Evolutionary conservation across 1,140 invertebrate genomes (phyloP).

Genomic region (Chrysoperla carnea): DNA sequence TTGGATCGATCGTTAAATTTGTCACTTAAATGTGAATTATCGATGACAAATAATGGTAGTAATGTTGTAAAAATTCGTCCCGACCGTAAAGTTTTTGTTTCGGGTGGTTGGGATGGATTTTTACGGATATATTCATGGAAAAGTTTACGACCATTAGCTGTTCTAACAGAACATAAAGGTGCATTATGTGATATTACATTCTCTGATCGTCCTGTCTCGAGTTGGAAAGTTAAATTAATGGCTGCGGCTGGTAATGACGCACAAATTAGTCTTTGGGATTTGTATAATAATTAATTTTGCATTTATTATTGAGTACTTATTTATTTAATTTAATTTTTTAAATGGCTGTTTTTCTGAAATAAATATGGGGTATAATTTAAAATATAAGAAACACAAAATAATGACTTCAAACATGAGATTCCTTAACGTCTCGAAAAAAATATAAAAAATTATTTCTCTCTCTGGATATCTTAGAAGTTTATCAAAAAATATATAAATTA

Average conservation of each 20-base stretch:
- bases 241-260: slow-evolving; percentile 49
- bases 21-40: slow-evolving; percentile 33
- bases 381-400: too few relatives aligned
- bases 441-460: too few relatives aligned
- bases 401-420: too few relatives aligned
- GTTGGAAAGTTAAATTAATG: slow-evolving; percentile 53
- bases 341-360: too few relatives aligned
- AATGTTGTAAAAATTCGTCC: slow-evolving; percentile 44
- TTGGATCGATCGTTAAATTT: slow-evolving; percentile 36
- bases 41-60: slow-evolving; percentile 51
- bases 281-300: slow-evolving; percentile 33
- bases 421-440: too few relatives aligned
- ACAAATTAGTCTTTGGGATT: slow-evolving; percentile 54
- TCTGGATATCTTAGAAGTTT: too few relatives aligned
- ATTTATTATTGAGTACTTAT: too few relatives aligned
- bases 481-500: too few relatives aligned
- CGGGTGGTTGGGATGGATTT: slow-evolving; percentile 58
- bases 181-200: slow-evolving; percentile 48
- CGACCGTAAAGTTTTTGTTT: slow-evolving; percentile 57
- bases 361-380: too few relatives aligned
- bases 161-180: slow-evolving; percentile 47
- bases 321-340: too few relatives aligned
- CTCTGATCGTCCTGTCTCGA: slow-evolving; percentile 35
- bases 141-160: slow-evolving; percentile 49
- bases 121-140: slow-evolving; percentile 65